Percentiles rank a stretch among this genome's conserved stretches.
Conservation (phyloP, 2,797 vertebrate genomes). For the Sardinella longiceps region DNA sequence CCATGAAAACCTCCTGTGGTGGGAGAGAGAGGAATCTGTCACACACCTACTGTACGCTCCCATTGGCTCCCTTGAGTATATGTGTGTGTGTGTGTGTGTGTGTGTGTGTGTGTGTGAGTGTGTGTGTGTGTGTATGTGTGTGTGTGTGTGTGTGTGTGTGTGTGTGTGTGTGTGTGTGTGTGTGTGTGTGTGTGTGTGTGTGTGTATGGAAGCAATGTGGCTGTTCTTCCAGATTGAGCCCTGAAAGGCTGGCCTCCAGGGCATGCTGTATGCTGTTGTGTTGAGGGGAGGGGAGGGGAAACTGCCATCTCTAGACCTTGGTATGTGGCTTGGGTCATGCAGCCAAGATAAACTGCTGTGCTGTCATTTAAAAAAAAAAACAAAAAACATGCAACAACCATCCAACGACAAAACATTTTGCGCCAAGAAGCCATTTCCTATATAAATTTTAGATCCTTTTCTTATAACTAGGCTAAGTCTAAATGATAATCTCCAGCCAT, state of each 20-base stretch:
- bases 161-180: neutral
- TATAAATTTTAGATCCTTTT: neutral
- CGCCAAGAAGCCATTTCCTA: neutral
- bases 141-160: neutral
- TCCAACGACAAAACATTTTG: neutral
- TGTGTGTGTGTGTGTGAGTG: neutral
- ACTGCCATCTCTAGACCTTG: neutral
- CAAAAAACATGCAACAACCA: neutral
- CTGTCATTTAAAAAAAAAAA: neutral
- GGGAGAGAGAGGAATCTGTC: neutral
- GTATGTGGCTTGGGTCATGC: constrained; percentile 13
- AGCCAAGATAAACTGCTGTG: neutral
- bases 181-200: neutral
- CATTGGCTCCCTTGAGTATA: neutral
- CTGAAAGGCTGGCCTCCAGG: neutral
- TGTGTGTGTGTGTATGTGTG: neutral
- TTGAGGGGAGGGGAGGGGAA: neutral
- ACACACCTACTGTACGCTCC: neutral
- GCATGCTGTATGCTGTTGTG: neutral
- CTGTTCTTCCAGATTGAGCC: neutral
- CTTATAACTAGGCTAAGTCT: too few species aligned
- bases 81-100: neutral
- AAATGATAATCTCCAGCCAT: neutral
- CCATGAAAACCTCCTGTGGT: neutral
- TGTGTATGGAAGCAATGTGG: neutral